Conservation (phyloP, 2,888 invertebrate species). For the Cantharis rustica region DNA sequence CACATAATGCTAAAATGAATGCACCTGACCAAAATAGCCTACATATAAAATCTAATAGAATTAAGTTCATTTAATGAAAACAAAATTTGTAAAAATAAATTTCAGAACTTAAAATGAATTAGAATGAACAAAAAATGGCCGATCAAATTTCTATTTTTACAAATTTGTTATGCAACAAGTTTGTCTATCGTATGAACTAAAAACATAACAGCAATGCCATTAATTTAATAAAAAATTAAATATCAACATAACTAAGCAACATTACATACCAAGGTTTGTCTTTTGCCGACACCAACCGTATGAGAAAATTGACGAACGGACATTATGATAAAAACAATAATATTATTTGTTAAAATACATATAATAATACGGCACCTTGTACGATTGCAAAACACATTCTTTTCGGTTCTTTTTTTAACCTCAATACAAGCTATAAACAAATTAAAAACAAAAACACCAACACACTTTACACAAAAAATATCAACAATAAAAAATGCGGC, state of each 20-base stretch:
- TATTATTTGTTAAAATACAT: slow-evolving; percentile 1
- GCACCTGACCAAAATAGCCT: slow-evolving; percentile 33
- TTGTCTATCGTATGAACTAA: slow-evolving; percentile 1
- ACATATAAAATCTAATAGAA: slow-evolving; percentile 28
- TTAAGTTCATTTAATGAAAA: slow-evolving; percentile 23
- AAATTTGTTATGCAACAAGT: slow-evolving; percentile 14
- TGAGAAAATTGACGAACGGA: slow-evolving; percentile 14
- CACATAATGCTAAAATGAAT: slow-evolving; percentile 29
- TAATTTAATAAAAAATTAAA: not conserved
- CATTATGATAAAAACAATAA: slow-evolving; percentile 6
- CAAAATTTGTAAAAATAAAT: not conserved
- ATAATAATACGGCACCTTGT: not conserved
- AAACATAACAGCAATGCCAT: not conserved
- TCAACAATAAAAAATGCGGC: not conserved
- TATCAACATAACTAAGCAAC: not conserved
- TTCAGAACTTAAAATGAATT: not conserved
- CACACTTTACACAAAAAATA: slow-evolving; percentile 7
- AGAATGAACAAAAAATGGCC: slow-evolving; percentile 13
- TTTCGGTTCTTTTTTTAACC: slow-evolving; percentile 20
- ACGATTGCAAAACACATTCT: slow-evolving; percentile 15
- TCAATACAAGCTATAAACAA: slow-evolving; percentile 26
- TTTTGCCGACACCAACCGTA: slow-evolving; percentile 12
- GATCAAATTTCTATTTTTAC: slow-evolving; percentile 16
- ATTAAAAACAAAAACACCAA: slow-evolving; percentile 24
- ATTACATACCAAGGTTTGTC: slow-evolving; percentile 23